Evolutionary conservation across 1,140 invertebrate species (phyloP).

Genomic region (Ditylenchus dipsaci): DNA sequence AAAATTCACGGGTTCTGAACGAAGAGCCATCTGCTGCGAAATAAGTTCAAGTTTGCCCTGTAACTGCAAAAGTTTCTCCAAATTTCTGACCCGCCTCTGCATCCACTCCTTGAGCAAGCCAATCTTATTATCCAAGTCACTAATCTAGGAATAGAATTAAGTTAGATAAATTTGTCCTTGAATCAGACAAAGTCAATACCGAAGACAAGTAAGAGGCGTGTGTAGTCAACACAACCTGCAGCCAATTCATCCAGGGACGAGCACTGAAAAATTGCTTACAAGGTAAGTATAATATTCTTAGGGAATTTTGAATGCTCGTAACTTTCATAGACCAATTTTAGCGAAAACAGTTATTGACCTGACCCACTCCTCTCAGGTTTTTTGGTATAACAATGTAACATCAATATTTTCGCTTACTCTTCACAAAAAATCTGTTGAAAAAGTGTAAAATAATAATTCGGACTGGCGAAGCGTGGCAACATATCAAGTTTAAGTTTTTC

Average conservation of each 20-base stretch:
- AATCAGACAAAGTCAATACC: neutral
- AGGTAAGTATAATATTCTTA: neutral
- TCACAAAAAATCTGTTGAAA: no score
- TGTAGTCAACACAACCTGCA: conserved; percentile 7
- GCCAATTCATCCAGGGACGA: conserved; percentile 8
- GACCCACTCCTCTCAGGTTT: no score
- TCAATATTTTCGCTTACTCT: no score
- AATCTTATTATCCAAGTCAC: conserved; percentile 13
- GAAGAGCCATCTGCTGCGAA: conserved; percentile 11
- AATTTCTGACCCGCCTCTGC: conserved; percentile 9
- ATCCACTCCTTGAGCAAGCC: conserved; percentile 13
- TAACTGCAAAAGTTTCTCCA: conserved; percentile 10
- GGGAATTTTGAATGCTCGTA: neutral
- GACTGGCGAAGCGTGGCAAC: neutral
- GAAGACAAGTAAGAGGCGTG: conserved; percentile 13
- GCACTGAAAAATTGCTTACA: conserved; percentile 2
- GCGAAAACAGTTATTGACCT: no score
- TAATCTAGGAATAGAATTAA: conserved; percentile 1
- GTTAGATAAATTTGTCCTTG: neutral
- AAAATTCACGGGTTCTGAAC: neutral
- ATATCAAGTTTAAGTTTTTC: neutral
- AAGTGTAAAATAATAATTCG: no score
- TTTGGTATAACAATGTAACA: no score
- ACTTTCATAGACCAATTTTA: no score
- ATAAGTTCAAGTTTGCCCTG: conserved; percentile 20